These are phyloP conservation scores for Hemicrepidius hirtus DNA, from an alignment of 2,888 invertebrate species.

Conservation along the genomic window DNA sequence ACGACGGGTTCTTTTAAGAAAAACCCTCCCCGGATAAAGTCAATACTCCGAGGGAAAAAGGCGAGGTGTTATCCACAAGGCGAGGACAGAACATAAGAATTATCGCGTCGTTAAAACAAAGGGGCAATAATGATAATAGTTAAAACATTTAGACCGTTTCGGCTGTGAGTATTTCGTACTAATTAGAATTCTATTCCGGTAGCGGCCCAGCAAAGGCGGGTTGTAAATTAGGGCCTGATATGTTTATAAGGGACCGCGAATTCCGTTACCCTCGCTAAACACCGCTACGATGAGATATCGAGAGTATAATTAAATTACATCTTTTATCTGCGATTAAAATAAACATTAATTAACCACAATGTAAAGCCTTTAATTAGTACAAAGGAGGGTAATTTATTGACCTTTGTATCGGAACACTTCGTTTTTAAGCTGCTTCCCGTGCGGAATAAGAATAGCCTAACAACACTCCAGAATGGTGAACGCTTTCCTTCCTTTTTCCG, in stretches of 20 bases:
- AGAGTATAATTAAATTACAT: constrained; percentile 51
- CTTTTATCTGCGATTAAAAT: constrained; percentile 52
- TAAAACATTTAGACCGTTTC: constrained; percentile 41
- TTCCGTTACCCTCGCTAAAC: constrained; percentile 48
- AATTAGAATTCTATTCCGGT: constrained; percentile 50
- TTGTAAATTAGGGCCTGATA: constrained; percentile 52
- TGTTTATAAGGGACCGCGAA: constrained; percentile 53
- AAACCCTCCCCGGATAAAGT: constrained; percentile 18
- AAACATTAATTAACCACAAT: constrained; percentile 51
- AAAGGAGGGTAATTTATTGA: constrained; percentile 43
- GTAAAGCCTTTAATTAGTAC: constrained; percentile 50
- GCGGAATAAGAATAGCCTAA: constrained; percentile 32
- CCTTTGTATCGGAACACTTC: constrained; percentile 41
- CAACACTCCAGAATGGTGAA: constrained; percentile 1
- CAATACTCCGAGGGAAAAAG: constrained; percentile 1
- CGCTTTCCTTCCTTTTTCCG: constrained; percentile 27
- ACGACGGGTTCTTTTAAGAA: constrained; percentile 1
- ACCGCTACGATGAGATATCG: constrained; percentile 49
- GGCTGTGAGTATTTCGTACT: constrained; percentile 40
- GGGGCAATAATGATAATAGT: constrained; percentile 41
- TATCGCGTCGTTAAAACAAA: constrained; percentile 39
- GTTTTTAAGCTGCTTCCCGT: constrained; percentile 27
- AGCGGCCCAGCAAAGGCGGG: constrained; percentile 43
- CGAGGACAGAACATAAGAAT: constrained; percentile 40
- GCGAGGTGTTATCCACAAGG: neutral